Evolutionary conservation across 2,888 invertebrate genomes (phyloP).

Genomic region (Boloria euphrosyne): DNA sequence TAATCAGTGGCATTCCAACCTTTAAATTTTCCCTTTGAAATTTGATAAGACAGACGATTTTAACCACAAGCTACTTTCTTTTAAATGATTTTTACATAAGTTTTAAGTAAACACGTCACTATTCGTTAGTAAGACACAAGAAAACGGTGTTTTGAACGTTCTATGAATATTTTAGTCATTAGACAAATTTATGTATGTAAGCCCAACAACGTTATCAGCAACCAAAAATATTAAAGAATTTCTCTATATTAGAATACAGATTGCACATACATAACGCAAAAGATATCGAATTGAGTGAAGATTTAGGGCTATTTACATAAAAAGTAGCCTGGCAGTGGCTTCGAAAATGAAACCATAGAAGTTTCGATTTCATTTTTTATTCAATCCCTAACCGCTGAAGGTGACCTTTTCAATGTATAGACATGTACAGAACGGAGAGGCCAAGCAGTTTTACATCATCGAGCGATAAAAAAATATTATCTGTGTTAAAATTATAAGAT

Average conservation of each 20-base stretch:
- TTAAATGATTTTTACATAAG: slow-evolving; percentile 7
- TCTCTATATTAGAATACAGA: not conserved
- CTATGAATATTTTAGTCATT: slow-evolving; percentile 9
- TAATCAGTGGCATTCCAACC: no score
- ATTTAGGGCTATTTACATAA: no score
- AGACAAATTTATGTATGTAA: slow-evolving; percentile 8
- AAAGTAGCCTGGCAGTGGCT: no score
- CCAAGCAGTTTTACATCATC: no score
- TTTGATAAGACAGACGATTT: slow-evolving; percentile 3
- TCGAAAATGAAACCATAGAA: no score
- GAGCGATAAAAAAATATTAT: no score
- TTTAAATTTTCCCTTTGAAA: not conserved
- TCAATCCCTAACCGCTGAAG: no score
- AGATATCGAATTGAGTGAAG: not conserved
- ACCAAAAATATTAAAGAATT: not conserved
- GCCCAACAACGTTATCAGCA: not conserved
- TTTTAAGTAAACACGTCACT: slow-evolving; percentile 8
- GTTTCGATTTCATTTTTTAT: no score
- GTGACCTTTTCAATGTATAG: no score
- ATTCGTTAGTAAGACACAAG: slow-evolving; percentile 9
- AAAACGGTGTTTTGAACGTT: slow-evolving; percentile 6
- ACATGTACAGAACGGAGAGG: no score
- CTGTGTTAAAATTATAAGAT: no score
- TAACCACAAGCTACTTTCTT: not conserved
- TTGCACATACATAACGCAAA: not conserved